phyloP scores from a whole-genome alignment of 2,797 vertebrate genomes.

The Anguilla marmorata region DNA sequence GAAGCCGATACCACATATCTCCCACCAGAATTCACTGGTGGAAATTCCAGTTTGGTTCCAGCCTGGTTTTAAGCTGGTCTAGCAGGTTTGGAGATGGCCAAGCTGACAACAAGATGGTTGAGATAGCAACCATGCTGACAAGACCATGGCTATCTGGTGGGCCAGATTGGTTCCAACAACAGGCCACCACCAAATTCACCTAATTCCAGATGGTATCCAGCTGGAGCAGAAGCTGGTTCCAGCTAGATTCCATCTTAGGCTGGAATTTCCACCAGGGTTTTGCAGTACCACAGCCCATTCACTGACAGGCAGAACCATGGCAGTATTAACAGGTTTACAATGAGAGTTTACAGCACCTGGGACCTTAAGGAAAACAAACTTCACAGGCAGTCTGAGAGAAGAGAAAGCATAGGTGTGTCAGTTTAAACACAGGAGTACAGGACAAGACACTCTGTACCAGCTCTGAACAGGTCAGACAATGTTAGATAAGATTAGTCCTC shows the following conservation, averaged over 20 bases:
- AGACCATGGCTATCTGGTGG: too few relatives aligned
- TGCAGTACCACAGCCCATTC: background rate
- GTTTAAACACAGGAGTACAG: background rate
- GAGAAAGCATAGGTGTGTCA: background rate
- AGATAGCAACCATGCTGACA: too few relatives aligned
- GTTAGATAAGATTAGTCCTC: background rate
- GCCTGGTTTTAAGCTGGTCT: background rate
- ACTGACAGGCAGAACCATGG: background rate
- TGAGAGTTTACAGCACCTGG: background rate
- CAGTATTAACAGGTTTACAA: background rate
- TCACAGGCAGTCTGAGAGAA: background rate
- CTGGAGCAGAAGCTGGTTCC: too few relatives aligned
- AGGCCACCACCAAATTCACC: too few relatives aligned
- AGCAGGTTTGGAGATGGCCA: too few relatives aligned
- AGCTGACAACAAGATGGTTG: too few relatives aligned
- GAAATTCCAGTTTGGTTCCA: background rate
- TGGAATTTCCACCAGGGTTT: background rate
- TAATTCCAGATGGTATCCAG: too few relatives aligned
- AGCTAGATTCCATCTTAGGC: too few relatives aligned
- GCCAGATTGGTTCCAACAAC: too few relatives aligned
- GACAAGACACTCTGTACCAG: background rate
- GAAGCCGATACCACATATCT: background rate
- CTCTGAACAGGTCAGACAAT: background rate
- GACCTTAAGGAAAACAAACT: background rate
- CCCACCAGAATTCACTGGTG: background rate